A percentile compares a stretch with the other conserved stretches of the same genome.
phyloP scores from a whole-genome alignment of 2,888 invertebrate species.

The Drosophila suboccidentalis region DNA sequence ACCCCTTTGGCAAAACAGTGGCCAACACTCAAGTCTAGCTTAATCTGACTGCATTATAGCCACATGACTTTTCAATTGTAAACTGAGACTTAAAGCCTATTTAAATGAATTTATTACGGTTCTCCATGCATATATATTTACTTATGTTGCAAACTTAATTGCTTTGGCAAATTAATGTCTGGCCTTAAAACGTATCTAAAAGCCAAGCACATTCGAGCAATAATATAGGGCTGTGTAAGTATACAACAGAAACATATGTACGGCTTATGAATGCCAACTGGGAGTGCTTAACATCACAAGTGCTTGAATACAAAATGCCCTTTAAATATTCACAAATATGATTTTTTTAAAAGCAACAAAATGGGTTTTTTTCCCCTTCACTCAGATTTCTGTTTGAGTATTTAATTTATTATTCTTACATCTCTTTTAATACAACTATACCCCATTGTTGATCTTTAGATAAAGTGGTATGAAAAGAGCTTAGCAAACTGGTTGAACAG shows the following conservation, averaged over 20 bases:
- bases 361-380: neutral
- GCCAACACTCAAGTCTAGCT: slow-evolving; percentile 2
- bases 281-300: neutral
- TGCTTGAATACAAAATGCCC: neutral
- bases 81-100: slow-evolving; percentile 26
- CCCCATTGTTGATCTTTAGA: neutral
- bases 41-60: slow-evolving; percentile 8
- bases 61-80: slow-evolving; percentile 19
- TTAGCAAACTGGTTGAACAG: slow-evolving; percentile 42
- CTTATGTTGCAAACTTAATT: slow-evolving; percentile 51
- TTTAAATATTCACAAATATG: neutral
- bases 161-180: slow-evolving; percentile 57
- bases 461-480: slow-evolving; percentile 10
- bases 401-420: neutral
- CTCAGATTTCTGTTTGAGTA: neutral
- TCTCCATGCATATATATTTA: slow-evolving; percentile 11
- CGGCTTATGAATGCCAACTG: slow-evolving; percentile 6
- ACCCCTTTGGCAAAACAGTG: slow-evolving; percentile 9
- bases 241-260: slow-evolving; percentile 10
- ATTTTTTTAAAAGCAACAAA: neutral
- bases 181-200: slow-evolving; percentile 45
- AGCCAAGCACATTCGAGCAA: slow-evolving; percentile 37
- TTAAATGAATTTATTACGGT: slow-evolving; percentile 36
- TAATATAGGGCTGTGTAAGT: slow-evolving; percentile 31
- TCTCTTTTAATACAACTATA: neutral